Evolutionary conservation across 2,113 vertebrate genomes (phyloP).

Genomic region (Smithornis capensis): DNA sequence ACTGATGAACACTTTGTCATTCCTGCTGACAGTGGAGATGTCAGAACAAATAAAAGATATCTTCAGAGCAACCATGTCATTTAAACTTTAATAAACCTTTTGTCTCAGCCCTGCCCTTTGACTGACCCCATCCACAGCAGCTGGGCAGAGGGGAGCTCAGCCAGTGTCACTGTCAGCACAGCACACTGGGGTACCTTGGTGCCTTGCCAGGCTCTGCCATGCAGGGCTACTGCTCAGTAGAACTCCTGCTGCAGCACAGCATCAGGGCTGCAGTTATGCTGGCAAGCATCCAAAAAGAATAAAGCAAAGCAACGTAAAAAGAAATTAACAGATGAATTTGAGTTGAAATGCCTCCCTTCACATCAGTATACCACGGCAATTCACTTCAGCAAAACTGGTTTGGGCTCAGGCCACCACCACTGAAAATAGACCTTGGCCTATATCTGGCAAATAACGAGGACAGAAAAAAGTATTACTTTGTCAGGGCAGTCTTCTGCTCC

Average conservation of each 20-base stretch:
- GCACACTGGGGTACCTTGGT: too few relatives aligned
- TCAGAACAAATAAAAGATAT: slow-evolving; percentile 16
- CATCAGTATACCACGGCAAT: rapidly evolving
- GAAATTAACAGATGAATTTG: background rate
- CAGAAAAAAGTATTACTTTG: background rate
- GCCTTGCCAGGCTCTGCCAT: rapidly evolving
- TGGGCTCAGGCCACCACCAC: background rate
- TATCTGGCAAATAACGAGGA: background rate
- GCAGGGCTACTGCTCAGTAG: background rate
- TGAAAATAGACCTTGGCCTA: background rate
- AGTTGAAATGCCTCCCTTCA: background rate
- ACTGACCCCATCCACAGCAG: rapidly evolving
- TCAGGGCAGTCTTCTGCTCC: background rate
- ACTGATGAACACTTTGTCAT: background rate
- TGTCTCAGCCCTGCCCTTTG: background rate
- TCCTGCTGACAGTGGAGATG: background rate
- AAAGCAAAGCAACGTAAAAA: background rate
- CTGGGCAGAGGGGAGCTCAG: background rate
- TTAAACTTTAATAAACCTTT: slow-evolving; percentile 50
- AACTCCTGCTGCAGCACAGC: background rate
- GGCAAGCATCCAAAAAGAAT: background rate
- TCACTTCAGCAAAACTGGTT: background rate
- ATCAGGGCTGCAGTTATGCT: rapidly evolving
- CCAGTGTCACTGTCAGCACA: rapidly evolving
- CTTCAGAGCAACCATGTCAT: background rate